Evolutionary conservation across 2,797 vertebrate genomes (phyloP), one percentile per base, ranked within the genome.

Genomic region (Muscicapa comitata): DNA sequence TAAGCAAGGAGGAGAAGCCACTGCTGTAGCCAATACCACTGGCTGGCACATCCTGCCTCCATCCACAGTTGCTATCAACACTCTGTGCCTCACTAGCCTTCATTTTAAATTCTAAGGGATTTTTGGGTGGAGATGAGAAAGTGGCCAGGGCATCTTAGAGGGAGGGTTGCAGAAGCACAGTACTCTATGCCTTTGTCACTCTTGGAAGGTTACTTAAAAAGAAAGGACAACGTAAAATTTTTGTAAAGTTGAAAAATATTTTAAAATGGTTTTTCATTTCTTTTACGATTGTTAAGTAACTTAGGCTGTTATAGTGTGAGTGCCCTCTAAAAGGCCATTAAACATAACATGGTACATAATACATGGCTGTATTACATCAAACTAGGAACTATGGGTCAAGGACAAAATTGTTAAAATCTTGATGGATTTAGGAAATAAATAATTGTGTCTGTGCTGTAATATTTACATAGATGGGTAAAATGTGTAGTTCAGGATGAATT

Each of bases 351-450:
- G 50, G 19, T 19, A 31, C 17, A 53, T 51, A 19, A 18, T 51
- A 70, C 40, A 21, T 87, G 53, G 37, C 31, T 89, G 28, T 43
- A 38, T 86, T 87, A 40, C 19, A 59, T 85, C 74, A 55, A 75
- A 91, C 90, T 77, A 88, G 42, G 61, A 96, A 31, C 53, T 67
- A 43, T 26, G 21, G 20, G 43, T 91, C 0, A 1, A 77, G 38
- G 54, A 79, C 63, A 78, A 91, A 26, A 48, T 76, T 93, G 58
- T 70, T 86, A 71, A 90, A 88, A 78, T 73, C 16, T 43, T 85
- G 55, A 88, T 95, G 80, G 88, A 86, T 90, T 84, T 93, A 63
- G 65, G 63, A 79, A 88, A 82, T 72, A 79, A 94, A 91, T 28
- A 88, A n/a, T 43, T 88, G 21, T 59, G 61, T 85, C 84, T 94